Percentiles rank a stretch among this genome's conserved stretches.
phyloP scores from a whole-genome alignment of 2,888 invertebrate species.

The Dendrolimus pini region DNA sequence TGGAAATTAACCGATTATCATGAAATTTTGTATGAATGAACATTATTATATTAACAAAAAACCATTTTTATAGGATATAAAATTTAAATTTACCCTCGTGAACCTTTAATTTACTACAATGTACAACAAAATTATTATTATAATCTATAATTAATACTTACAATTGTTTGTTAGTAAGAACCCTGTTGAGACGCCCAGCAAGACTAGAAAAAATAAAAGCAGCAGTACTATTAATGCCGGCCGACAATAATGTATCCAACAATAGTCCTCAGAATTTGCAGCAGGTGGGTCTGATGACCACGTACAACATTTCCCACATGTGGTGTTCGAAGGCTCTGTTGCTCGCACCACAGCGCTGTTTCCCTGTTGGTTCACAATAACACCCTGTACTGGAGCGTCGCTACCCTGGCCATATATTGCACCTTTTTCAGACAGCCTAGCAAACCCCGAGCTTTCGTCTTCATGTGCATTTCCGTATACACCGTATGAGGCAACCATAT shows the following conservation, averaged over 20 bases:
- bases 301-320: constrained; percentile 56
- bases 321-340: constrained; percentile 32
- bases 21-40: too few relatives aligned
- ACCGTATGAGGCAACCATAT: constrained; percentile 73
- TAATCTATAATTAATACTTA: constrained; percentile 45
- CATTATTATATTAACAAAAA: too few relatives aligned
- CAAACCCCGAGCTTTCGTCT: constrained; percentile 69
- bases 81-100: too few relatives aligned
- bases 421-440: constrained; percentile 58
- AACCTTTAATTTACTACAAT: neutral
- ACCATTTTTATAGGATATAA: too few relatives aligned
- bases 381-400: constrained; percentile 67
- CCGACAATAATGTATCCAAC: constrained; percentile 73
- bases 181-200: constrained; percentile 75
- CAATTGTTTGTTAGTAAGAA: constrained; percentile 77
- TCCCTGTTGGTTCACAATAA: constrained; percentile 72
- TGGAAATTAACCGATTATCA: too few relatives aligned
- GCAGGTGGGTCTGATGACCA: constrained; percentile 49
- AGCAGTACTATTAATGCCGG: constrained; percentile 72
- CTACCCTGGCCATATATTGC: constrained; percentile 56
- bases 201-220: constrained; percentile 71
- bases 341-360: constrained; percentile 66
- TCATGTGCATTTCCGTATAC: constrained; percentile 70
- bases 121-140: constrained; percentile 9
- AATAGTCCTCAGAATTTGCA: constrained; percentile 66